Percentiles rank a stretch among this genome's conserved stretches.
Evolutionary conservation across 1,140 invertebrate genomes (phyloP).

Genomic region (Drosophila bocqueti): DNA sequence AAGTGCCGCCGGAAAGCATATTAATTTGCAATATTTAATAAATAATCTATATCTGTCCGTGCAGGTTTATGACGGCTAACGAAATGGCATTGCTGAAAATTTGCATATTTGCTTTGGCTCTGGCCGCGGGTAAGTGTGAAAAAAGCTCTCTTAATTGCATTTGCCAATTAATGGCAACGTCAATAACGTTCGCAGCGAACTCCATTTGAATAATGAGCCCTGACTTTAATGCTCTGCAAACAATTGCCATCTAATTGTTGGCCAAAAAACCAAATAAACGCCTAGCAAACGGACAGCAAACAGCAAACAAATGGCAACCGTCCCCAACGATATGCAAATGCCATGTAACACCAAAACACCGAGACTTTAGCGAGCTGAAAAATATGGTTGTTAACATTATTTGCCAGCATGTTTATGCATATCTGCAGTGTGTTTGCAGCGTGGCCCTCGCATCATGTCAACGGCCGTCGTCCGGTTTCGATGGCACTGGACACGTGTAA

Average conservation of each 20-base stretch:
- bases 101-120: conserved; percentile 77
- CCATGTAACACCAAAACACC: conserved; percentile 1
- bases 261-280: conserved; percentile 32
- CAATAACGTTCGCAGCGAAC: conserved; percentile 25
- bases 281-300: conserved; percentile 16
- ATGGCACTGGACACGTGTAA: conserved; percentile 46
- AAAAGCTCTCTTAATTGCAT: conserved; percentile 33
- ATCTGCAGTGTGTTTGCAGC: conserved; percentile 38
- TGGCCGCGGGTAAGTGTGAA: conserved; percentile 75
- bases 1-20: conserved; percentile 27
- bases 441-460: conserved; percentile 35
- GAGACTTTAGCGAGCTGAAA: conserved; percentile 29
- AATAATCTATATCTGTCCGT: conserved; percentile 52
- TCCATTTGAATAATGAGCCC: conserved; percentile 53
- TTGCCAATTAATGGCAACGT: conserved; percentile 58
- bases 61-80: conserved; percentile 59
- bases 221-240: conserved; percentile 50
- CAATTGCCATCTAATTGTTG: conserved; percentile 63
- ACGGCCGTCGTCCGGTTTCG: conserved; percentile 33
- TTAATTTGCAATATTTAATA: conserved; percentile 38
- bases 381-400: conserved; percentile 53
- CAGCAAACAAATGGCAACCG: conserved; percentile 25
- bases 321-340: conserved; percentile 42
- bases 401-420: conserved; percentile 45
- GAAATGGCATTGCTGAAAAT: conserved; percentile 79